Evolutionary conservation across 2,113 vertebrate genomes (phyloP).

Genomic region (Rhegmatorhina hoffmannsi): DNA sequence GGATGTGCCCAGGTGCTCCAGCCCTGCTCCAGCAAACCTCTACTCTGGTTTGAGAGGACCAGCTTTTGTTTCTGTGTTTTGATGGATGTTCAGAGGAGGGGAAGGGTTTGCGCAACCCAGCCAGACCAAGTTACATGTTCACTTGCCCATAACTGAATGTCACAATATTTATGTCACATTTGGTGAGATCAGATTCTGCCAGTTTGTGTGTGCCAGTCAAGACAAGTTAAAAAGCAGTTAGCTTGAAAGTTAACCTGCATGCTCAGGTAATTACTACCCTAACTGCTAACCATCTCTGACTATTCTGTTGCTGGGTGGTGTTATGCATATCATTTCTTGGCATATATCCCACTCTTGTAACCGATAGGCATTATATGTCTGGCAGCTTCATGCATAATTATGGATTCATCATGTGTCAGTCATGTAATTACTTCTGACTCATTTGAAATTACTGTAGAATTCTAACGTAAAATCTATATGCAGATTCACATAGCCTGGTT

Average conservation of each 20-base stretch:
- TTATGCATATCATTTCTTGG: neutral
- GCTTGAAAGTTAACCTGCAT: neutral
- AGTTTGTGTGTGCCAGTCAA: neutral
- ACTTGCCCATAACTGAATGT: neutral
- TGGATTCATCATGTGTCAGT: slow-evolving; percentile 15
- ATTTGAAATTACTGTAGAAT: neutral
- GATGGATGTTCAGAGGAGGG: neutral
- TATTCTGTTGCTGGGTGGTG: neutral
- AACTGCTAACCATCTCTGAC: neutral
- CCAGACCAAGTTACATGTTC: neutral
- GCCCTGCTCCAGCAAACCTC: neutral
- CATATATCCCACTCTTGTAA: neutral
- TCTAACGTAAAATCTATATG: neutral
- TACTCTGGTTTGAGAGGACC: neutral
- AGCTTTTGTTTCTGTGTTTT: neutral
- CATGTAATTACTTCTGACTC: slow-evolving; percentile 27
- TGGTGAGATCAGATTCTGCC: neutral
- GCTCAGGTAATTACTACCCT: neutral
- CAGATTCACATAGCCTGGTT: neutral
- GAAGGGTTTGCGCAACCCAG: neutral
- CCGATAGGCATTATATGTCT: neutral
- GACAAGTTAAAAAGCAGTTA: neutral
- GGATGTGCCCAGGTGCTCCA: neutral
- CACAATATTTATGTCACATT: neutral
- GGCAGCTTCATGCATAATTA: neutral